Evolutionary conservation across 2,797 vertebrate genomes (phyloP).

Genomic region (Xenentodon cancila): DNA sequence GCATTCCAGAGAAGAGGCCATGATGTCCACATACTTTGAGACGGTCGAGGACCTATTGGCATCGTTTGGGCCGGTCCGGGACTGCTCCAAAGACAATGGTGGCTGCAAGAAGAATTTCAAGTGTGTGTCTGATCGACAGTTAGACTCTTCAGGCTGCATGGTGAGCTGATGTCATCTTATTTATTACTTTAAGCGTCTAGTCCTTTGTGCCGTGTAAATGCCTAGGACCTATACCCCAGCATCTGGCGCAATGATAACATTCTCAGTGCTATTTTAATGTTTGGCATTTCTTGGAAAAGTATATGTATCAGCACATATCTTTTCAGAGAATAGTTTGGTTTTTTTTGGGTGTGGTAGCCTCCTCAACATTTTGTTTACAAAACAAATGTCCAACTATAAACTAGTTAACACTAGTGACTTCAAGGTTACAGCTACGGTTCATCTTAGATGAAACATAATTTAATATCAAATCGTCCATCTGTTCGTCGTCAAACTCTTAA

Average conservation of each 20-base stretch:
- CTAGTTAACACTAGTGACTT: not conserved
- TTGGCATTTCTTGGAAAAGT: not conserved
- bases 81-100: conserved; percentile 95
- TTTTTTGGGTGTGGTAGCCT: not conserved
- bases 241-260: no score
- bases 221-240: no score
- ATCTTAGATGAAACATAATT: not conserved
- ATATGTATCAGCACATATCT: not conserved
- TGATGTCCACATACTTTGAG: conserved; percentile 98
- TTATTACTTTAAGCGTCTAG: not conserved
- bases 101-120: conserved; percentile 98
- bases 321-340: not conserved
- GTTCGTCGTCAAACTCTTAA: not conserved
- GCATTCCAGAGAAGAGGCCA: conserved; percentile 92
- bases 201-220: no score
- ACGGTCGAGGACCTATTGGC: conserved; percentile 94
- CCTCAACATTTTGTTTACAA: not conserved
- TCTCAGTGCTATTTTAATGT: not conserved
- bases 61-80: conserved; percentile 94
- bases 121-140: conserved; percentile 92
- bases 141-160: conserved; percentile 96
- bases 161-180: conserved; percentile 72
- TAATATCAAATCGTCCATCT: not conserved
- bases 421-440: not conserved
- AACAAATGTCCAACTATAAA: not conserved